These are phyloP conservation scores for Heliconius cydno DNA, from an alignment of 2,888 invertebrate genomes.

Conservation along the genomic window DNA sequence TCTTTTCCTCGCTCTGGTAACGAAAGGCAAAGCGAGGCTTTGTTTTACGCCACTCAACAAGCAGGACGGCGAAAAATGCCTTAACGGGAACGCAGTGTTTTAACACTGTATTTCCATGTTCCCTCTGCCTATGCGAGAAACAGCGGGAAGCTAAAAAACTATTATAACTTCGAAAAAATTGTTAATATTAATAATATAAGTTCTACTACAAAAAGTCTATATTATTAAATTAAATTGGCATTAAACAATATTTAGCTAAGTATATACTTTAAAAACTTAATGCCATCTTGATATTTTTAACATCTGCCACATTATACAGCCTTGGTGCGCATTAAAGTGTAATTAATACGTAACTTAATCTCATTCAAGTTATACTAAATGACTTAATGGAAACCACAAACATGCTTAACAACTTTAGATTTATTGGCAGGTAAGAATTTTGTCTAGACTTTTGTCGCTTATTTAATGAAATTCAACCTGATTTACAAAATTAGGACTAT, in stretches of 20 bases:
- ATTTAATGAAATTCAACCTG: neutral
- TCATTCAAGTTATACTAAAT: conserved; percentile 8
- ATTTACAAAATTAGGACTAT: too few species aligned
- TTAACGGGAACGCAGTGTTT: too few species aligned
- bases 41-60: neutral
- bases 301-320: conserved; percentile 7
- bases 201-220: neutral
- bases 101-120: too few species aligned
- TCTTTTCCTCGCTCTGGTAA: neutral
- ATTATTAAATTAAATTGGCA: neutral
- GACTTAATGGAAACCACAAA: conserved; percentile 19
- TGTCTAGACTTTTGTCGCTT: neutral
- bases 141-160: too few species aligned
- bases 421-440: neutral
- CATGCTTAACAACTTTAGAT: conserved; percentile 5
- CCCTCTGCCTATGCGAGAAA: too few species aligned
- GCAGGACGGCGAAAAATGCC: neutral
- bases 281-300: neutral
- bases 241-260: neutral
- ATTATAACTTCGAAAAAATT: too few species aligned
- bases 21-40: neutral
- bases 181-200: too few species aligned
- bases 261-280: neutral
- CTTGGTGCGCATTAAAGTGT: conserved; percentile 21
- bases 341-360: conserved; percentile 28